Base-by-base conservation (phyloP, 2,113 vertebrate genomes). In the Bujurquina vittata region DNA sequence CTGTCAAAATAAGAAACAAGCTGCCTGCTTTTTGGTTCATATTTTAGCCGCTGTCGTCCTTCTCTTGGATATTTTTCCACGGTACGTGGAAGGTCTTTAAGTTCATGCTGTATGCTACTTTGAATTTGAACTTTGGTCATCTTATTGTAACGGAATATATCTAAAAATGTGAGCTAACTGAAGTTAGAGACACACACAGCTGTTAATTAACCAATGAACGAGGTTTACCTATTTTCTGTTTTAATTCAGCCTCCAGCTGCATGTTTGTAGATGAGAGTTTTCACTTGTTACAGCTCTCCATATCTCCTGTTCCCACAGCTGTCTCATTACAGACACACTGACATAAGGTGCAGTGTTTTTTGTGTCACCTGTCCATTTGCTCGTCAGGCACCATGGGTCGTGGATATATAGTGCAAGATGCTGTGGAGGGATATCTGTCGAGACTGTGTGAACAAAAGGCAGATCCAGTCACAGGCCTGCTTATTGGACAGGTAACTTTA, bases 401-500 rank as follows among this genome's bases (percentile, higher is more conserved):
- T 77, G 82, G 93, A 2, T 96, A 93, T 54, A 91, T 95, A 55
- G 95, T 94, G 15, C 95, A 96, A 43, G 95, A 94, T 56, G 60
- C 82, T 56, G 94, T 96, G 81, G 95, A 95, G 85, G 85, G 67
- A 43, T 95, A 95, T 80, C 82, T 96, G 29, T 84, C 90, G 22
- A 89, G 77, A 77, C 83, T 95, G 2, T 93, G 93, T 81, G 79
- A 87, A 54, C 84, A 82, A 69, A 84, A 79, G 62, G 83, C 61
- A 74, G 80, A 60, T 74, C 84, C 85, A 79, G 88, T 96, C 61
- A 97, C 96, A 31, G 98, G 98, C 10, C 93, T 99, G 74, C 92
- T 99, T 22, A 95, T 98, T 92, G 98, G 98, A 73, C 97, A 99
- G 95, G 98, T 98, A 93, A 91, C 81, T 20, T 31, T 29, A 43